These are phyloP conservation scores for Caenorhabditis parvicauda DNA, from an alignment of 2,888 invertebrate species.

Conservation along the genomic window DNA sequence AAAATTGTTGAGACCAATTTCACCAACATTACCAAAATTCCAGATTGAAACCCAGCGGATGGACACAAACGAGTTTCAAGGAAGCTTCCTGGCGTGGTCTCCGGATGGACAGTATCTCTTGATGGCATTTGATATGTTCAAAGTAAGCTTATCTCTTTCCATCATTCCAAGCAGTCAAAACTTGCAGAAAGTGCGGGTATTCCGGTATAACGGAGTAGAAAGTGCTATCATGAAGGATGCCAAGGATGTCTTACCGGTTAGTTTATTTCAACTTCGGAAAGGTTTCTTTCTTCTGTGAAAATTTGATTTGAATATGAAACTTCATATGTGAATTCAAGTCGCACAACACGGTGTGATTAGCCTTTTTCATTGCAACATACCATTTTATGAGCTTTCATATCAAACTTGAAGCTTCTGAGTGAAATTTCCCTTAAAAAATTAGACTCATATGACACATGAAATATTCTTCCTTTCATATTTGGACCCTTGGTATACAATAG, in stretches of 20 bases:
- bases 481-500: too few species aligned
- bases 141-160: background rate
- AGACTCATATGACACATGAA: too few species aligned
- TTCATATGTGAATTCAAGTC: background rate
- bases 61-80: background rate
- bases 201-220: slow-evolving; percentile 6
- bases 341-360: background rate
- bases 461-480: too few species aligned
- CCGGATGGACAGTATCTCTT: slow-evolving; percentile 11
- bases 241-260: background rate
- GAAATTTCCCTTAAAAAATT: too few species aligned
- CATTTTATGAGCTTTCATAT: too few species aligned
- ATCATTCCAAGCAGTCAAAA: background rate
- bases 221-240: background rate
- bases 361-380: too few species aligned
- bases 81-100: slow-evolving; percentile 4
- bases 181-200: slow-evolving; percentile 2
- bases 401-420: too few species aligned
- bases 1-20: background rate
- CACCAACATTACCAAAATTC: too few species aligned
- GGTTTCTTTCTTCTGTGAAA: background rate
- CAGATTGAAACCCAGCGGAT: too few species aligned
- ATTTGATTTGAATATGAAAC: background rate
- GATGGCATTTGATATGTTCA: background rate
- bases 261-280: background rate